Evolutionary conservation across 1,140 invertebrate genomes (phyloP).

Genomic region (Drosophila ananassae): DNA sequence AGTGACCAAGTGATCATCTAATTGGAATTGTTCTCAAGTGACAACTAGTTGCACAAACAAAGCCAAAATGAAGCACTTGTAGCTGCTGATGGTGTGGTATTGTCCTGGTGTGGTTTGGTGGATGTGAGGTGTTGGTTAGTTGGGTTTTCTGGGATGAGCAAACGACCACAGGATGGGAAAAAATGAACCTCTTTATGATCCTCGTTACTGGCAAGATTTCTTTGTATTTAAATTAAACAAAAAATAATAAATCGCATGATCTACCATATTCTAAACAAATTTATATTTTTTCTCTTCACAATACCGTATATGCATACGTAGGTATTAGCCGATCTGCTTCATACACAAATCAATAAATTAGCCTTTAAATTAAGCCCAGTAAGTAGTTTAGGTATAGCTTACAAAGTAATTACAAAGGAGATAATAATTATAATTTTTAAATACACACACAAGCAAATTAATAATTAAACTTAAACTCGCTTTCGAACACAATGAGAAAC

Average conservation of each 20-base stretch:
- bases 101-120: slow-evolving; percentile 19
- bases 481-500: slow-evolving; percentile 52
- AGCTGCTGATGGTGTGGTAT: slow-evolving; percentile 12
- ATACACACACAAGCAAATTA: slow-evolving; percentile 51
- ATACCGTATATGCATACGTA: slow-evolving; percentile 26
- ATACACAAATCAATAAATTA: slow-evolving; percentile 64
- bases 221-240: slow-evolving; percentile 9
- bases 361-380: slow-evolving; percentile 63
- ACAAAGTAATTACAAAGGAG: slow-evolving; percentile 53
- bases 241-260: slow-evolving; percentile 22
- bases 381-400: slow-evolving; percentile 49
- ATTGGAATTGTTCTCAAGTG: slow-evolving; percentile 29
- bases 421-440: slow-evolving; percentile 46
- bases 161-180: slow-evolving; percentile 19
- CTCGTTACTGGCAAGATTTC: slow-evolving; percentile 31
- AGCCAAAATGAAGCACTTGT: slow-evolving; percentile 38
- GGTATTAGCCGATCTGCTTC: slow-evolving; percentile 32
- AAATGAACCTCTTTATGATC: neutral
- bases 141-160: slow-evolving; percentile 19
- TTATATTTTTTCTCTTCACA: slow-evolving; percentile 32
- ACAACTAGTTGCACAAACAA: slow-evolving; percentile 33
- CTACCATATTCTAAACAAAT: slow-evolving; percentile 19
- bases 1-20: slow-evolving; percentile 44
- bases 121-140: slow-evolving; percentile 19
- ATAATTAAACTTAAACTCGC: slow-evolving; percentile 30